Percentiles rank a stretch among this genome's conserved stretches.
Conservation (phyloP, 2,797 vertebrate species). For the Poecilia velifera region DNA sequence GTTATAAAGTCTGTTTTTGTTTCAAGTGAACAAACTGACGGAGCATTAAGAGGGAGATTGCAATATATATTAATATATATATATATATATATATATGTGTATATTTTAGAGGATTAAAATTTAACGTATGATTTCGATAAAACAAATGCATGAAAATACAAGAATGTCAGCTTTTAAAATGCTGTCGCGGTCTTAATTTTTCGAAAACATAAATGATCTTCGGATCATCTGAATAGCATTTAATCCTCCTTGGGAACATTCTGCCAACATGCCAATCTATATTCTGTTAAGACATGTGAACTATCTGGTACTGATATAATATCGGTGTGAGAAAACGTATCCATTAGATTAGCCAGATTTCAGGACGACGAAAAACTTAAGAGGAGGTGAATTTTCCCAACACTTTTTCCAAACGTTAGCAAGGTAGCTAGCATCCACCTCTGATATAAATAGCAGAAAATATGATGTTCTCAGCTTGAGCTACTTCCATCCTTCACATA, state of each 20-base stretch:
- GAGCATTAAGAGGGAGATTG: background rate
- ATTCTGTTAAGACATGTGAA: background rate
- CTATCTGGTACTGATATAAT: background rate
- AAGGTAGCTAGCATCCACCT: conserved; percentile 40
- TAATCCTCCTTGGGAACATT: background rate
- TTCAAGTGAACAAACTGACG: background rate
- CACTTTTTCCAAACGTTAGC: conserved; percentile 34
- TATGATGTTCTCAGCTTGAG: background rate
- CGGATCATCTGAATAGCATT: background rate
- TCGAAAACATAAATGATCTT: background rate
- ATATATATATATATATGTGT: background rate
- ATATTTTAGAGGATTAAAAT: background rate
- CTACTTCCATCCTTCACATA: conserved; percentile 12
- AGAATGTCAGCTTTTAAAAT: background rate
- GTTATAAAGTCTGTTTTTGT: background rate
- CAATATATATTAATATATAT: background rate
- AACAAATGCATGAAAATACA: background rate
- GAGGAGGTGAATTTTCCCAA: conserved; percentile 22
- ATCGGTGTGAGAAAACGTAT: background rate
- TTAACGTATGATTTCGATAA: background rate
- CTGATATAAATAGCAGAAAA: conserved; percentile 27
- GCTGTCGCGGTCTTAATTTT: background rate
- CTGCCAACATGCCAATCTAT: background rate
- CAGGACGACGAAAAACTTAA: conserved; percentile 16
- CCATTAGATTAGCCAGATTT: background rate